Evolutionary conservation across 2,113 vertebrate species (phyloP).

Genomic region (Vombatus ursinus): DNA sequence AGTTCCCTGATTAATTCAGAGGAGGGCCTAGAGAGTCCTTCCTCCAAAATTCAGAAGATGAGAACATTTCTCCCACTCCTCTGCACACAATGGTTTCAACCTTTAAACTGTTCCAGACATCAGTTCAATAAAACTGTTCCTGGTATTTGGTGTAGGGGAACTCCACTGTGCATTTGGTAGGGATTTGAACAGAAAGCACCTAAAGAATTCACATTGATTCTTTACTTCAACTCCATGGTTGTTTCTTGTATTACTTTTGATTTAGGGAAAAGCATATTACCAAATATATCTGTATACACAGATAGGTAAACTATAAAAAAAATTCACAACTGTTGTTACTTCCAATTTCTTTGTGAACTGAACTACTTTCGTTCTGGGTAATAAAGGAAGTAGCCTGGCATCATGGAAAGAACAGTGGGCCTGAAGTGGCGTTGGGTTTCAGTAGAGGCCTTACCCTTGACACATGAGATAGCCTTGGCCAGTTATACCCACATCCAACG

Average conservation of each 20-base stretch:
- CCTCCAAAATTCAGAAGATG: constrained; percentile 25
- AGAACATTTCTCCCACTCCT: constrained; percentile 39
- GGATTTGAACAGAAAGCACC: constrained; percentile 67
- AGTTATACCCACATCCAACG: not conserved
- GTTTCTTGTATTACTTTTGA: not conserved
- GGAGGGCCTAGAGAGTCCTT: not conserved
- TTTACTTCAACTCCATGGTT: not conserved
- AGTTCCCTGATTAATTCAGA: constrained; percentile 8
- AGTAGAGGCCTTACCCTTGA: not conserved
- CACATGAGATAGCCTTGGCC: not conserved
- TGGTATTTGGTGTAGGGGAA: constrained; percentile 72
- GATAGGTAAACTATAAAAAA: constrained; percentile 3
- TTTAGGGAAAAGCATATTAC: not conserved
- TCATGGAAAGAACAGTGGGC: not conserved
- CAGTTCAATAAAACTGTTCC: constrained; percentile 62
- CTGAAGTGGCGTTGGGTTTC: not conserved
- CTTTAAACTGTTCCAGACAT: constrained; percentile 43
- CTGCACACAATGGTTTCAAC: not conserved
- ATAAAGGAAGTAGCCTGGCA: not conserved
- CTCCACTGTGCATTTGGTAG: constrained; percentile 58
- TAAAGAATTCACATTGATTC: not conserved
- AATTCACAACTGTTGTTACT: not conserved
- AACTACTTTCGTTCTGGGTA: not conserved
- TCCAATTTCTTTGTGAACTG: not conserved
- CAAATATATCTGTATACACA: not conserved